Evolutionary conservation across 2,888 invertebrate species (phyloP).

Genomic region (Diadromus collaris): DNA sequence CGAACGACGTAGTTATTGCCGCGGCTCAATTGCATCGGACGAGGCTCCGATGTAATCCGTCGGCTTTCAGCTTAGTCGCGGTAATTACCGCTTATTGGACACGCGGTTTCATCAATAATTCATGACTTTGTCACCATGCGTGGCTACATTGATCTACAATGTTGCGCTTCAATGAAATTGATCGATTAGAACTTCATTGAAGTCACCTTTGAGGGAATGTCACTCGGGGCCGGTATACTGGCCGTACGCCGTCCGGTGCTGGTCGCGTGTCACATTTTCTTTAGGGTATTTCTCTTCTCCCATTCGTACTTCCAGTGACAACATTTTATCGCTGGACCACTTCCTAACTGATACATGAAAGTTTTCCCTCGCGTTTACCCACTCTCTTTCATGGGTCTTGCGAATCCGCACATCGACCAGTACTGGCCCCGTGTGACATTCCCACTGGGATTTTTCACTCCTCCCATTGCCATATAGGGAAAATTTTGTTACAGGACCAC

Average conservation of each 20-base stretch:
- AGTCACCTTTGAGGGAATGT: background rate
- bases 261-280: background rate
- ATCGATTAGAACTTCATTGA: background rate
- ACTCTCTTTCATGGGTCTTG: background rate
- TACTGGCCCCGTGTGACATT: no score
- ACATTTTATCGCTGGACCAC: background rate
- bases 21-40: constrained; percentile 7
- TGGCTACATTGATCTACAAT: background rate
- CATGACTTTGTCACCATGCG: constrained; percentile 5
- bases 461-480: no score
- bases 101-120: background rate
- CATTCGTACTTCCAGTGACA: background rate
- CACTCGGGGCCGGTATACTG: background rate
- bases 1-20: constrained; percentile 9
- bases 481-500: no score
- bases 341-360: background rate
- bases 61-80: background rate
- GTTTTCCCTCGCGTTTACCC: background rate
- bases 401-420: background rate
- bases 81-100: constrained; percentile 10
- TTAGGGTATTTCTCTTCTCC: background rate
- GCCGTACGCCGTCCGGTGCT: background rate
- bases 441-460: no score
- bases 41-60: background rate
- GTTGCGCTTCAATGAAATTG: background rate